A percentile compares a stretch with the other conserved stretches of the same genome.
These are phyloP conservation scores for Orchestes rusci DNA, from an alignment of 2,888 invertebrate species.

Conservation along the genomic window DNA sequence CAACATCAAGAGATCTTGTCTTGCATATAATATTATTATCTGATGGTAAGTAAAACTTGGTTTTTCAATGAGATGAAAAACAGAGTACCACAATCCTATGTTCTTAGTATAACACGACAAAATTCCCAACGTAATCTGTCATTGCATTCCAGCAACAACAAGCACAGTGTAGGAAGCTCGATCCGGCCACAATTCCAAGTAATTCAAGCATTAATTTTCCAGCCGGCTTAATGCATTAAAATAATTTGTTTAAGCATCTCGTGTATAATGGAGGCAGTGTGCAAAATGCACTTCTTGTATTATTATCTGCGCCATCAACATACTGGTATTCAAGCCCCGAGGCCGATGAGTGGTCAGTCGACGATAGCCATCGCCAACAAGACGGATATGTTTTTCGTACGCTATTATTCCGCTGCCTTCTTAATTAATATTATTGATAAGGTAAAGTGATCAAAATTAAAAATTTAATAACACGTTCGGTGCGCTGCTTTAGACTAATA, in stretches of 20 bases:
- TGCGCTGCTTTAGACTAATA: slow-evolving; percentile 18
- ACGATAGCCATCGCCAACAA: slow-evolving; percentile 13
- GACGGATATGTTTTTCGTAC: slow-evolving; percentile 12
- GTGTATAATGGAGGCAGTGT: slow-evolving; percentile 14
- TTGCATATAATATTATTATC: no score
- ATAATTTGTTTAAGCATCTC: slow-evolving; percentile 18
- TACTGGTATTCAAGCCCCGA: slow-evolving; percentile 14
- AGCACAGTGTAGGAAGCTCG: no score
- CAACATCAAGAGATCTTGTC: no score
- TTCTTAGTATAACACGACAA: no score
- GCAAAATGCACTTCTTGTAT: slow-evolving; percentile 18
- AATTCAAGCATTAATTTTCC: slow-evolving; percentile 14
- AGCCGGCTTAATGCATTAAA: slow-evolving; percentile 14
- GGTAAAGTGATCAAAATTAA: slow-evolving; percentile 21
- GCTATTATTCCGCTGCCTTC: slow-evolving; percentile 16
- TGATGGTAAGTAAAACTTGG: no score
- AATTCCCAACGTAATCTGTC: no score
- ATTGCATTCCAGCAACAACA: no score
- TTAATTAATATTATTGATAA: slow-evolving; percentile 21
- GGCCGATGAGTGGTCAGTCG: slow-evolving; percentile 13
- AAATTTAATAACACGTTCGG: slow-evolving; percentile 19
- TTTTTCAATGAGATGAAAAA: no score
- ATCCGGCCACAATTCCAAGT: no score
- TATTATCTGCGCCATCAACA: slow-evolving; percentile 16
- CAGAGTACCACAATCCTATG: no score